These are phyloP conservation scores for Lamproptera curius DNA, from an alignment of 2,888 invertebrate genomes.

Conservation along the genomic window DNA sequence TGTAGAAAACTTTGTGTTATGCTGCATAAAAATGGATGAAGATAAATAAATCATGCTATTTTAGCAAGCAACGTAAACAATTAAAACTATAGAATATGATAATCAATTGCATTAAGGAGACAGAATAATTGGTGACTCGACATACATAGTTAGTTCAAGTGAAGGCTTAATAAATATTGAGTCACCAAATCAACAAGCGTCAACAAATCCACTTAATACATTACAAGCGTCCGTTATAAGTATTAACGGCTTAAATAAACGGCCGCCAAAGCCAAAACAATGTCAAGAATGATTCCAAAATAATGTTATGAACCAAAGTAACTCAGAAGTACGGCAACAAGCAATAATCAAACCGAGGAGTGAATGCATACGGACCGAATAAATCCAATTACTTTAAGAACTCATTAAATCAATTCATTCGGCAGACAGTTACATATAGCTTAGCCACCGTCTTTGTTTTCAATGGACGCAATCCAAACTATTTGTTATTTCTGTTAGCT, in stretches of 20 bases:
- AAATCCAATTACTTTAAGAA: conserved; percentile 71
- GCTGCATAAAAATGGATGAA: too few species aligned
- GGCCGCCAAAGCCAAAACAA: conserved; percentile 43
- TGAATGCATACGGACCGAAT: conserved; percentile 59
- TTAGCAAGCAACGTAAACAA: too few species aligned
- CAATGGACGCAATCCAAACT: conserved; percentile 69
- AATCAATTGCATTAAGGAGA: too few species aligned
- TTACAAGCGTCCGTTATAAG: not conserved
- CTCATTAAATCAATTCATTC: conserved; percentile 71
- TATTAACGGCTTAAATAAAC: conserved; percentile 21
- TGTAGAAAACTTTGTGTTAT: too few species aligned
- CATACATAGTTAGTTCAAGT: too few species aligned
- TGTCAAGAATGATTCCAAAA: conserved; percentile 54
- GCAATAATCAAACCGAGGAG: conserved; percentile 50
- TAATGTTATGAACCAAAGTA: conserved; percentile 46
- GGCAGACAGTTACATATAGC: conserved; percentile 64
- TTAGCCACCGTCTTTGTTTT: conserved; percentile 60
- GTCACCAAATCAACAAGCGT: not conserved
- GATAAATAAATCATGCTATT: too few species aligned
- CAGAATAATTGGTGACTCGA: too few species aligned
- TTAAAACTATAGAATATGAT: too few species aligned
- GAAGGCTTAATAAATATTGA: too few species aligned
- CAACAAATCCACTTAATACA: conserved; percentile 13
- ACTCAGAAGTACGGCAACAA: conserved; percentile 28
- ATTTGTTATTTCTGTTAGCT: conserved; percentile 60